Evolutionary conservation across 2,888 invertebrate genomes (phyloP), one percentile per base, ranked within the genome.

Genomic region (Aspidiotus destructor): DNA sequence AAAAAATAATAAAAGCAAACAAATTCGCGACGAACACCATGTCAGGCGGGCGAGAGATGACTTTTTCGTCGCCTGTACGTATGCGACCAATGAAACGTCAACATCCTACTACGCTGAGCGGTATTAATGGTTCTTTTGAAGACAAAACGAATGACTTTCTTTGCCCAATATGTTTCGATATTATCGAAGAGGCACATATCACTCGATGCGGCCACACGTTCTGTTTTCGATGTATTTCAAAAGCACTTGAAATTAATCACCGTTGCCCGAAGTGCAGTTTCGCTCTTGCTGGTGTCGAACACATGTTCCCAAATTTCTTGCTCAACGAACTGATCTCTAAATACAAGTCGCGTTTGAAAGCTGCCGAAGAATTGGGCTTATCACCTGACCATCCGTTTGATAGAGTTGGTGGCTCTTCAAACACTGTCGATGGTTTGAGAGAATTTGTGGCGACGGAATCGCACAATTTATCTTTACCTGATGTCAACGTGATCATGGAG

Each of bases 161-260:
- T 64, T 89, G 93, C 76, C 90, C 92, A 0, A 87, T 93, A 65
- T 95, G 95, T 79, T 89, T 92, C 78, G 89, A 92, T 77, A 79
- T 90, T 61, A 90, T 94, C 71, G 87, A 87, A 73, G 92, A 92
- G 77, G 92, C 94, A 0, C 87, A 92, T 77, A 91, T 94, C 75
- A 93, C 93, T 0, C 85, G 87, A 73, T 94, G 95, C 78, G 94
- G 94, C 0, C 94, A 95, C 77, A 92, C 92, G 1, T 95, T 91
- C 79, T 95, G 95, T 78, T 86, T 85, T 75, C 82, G 84, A 16
- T 95, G 94, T 78, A 89, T 94, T 62, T 78, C 80, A 17, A 83
- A 82, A 72, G 83, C 86, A 3, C 79, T 89, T 53, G 85, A 86
- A 74, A 78, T 80, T 3, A 81, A 80, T 70, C 83, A 84, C 70